Evolutionary conservation across 1,140 invertebrate species (phyloP).

Genomic region (Atta texana): DNA sequence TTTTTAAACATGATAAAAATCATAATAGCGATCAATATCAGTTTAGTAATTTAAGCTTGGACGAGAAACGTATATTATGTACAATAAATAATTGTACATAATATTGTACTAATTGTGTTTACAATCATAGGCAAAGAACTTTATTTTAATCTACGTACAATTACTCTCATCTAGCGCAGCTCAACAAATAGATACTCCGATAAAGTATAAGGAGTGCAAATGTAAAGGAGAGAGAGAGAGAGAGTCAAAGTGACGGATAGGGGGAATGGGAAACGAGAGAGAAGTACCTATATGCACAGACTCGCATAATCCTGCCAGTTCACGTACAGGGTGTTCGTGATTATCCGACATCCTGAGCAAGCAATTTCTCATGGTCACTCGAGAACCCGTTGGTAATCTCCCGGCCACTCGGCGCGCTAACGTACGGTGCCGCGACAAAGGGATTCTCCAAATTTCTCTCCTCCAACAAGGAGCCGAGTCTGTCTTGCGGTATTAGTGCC

Average conservation of each 20-base stretch:
- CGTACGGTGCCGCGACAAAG: slow-evolving; percentile 71
- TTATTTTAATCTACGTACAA: not conserved
- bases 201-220: slow-evolving; percentile 39
- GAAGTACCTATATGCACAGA: slow-evolving; percentile 69
- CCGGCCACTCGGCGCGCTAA: slow-evolving; percentile 66
- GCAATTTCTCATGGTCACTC: slow-evolving; percentile 78
- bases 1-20: not conserved
- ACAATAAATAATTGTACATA: not conserved
- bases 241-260: slow-evolving; percentile 18
- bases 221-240: slow-evolving; percentile 32
- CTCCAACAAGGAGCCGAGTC: slow-evolving; percentile 53
- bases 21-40: not conserved
- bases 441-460: slow-evolving; percentile 76
- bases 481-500: slow-evolving; percentile 57
- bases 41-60: not conserved
- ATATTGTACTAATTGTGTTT: not conserved
- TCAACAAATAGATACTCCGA: slow-evolving; percentile 31
- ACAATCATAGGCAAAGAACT: not conserved
- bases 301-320: slow-evolving; percentile 74
- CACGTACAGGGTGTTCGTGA: slow-evolving; percentile 76
- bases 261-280: not conserved
- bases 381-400: slow-evolving; percentile 73
- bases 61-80: not conserved
- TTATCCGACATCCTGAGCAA: slow-evolving; percentile 76
- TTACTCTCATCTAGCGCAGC: slow-evolving; percentile 3